These are phyloP conservation scores for Drosophila eugracilis DNA, from an alignment of 1,140 invertebrate species.

Conservation along the genomic window DNA sequence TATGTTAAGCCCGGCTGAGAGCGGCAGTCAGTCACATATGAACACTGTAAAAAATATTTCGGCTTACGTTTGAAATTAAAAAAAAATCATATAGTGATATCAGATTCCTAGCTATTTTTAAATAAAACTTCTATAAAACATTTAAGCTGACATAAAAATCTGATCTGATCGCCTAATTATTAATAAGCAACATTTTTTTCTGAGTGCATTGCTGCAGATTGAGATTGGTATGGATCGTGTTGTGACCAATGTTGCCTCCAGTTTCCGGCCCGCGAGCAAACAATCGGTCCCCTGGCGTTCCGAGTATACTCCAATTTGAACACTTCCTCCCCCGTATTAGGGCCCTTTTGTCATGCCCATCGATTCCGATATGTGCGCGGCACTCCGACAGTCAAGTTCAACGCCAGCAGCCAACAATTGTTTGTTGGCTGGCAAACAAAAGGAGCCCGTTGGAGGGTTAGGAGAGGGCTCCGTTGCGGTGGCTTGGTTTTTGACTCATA, in stretches of 20 bases:
- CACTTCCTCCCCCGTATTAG: constrained; percentile 78
- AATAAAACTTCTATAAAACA: not conserved
- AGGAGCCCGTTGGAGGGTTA: constrained; percentile 1
- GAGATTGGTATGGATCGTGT: constrained; percentile 38
- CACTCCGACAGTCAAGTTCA: constrained; percentile 77
- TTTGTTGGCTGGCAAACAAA: constrained; percentile 68
- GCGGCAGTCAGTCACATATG: constrained; percentile 21
- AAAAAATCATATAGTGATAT: too few relatives aligned
- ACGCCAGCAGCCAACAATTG: constrained; percentile 75
- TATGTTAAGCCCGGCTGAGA: constrained; percentile 45
- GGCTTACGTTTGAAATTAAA: too few relatives aligned
- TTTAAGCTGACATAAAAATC: too few relatives aligned
- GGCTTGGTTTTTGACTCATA: constrained; percentile 80
- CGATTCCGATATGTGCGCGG: constrained; percentile 69
- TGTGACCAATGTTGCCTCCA: constrained; percentile 62
- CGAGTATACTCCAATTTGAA: constrained; percentile 76
- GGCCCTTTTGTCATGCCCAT: constrained; percentile 78
- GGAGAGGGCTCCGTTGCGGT: constrained; percentile 63
- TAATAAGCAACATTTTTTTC: not conserved
- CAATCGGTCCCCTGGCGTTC: constrained; percentile 54
- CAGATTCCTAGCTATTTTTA: too few relatives aligned
- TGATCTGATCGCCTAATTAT: too few relatives aligned
- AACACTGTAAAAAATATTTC: not conserved
- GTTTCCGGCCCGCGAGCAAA: constrained; percentile 69
- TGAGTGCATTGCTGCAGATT: constrained; percentile 33